These are phyloP conservation scores for Uloborus plumipes DNA, from an alignment of 2,888 invertebrate genomes.

Conservation along the genomic window DNA sequence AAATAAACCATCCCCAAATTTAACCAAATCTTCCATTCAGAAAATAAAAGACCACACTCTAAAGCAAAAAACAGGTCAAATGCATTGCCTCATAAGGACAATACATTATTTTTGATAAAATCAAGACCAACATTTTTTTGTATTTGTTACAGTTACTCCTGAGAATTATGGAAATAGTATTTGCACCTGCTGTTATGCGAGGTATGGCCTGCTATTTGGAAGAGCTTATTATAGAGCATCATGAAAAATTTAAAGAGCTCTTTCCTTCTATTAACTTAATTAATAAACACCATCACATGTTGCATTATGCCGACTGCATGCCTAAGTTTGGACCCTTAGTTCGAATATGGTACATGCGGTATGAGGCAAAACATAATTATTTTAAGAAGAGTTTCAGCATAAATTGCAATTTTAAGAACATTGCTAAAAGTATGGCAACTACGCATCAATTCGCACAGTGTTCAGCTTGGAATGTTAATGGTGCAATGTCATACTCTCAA, in stretches of 20 bases:
- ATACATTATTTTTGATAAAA: not conserved
- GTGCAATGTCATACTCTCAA: not conserved
- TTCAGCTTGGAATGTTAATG: not conserved
- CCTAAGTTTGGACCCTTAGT: not conserved
- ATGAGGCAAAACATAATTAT: conserved; percentile 11
- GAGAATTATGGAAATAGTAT: not conserved
- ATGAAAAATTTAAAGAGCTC: not conserved
- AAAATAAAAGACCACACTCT: not conserved
- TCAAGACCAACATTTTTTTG: not conserved
- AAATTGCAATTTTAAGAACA: conserved; percentile 15
- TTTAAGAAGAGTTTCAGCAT: not conserved
- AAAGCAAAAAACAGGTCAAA: not conserved
- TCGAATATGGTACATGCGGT: conserved; percentile 15
- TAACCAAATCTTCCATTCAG: too few species aligned
- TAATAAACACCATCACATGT: conserved; percentile 10
- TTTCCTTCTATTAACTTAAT: not conserved
- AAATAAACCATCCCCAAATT: not conserved
- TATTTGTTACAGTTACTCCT: not conserved
- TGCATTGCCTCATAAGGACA: not conserved
- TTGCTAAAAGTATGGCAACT: conserved; percentile 10
- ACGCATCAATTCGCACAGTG: not conserved
- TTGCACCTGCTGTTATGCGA: not conserved
- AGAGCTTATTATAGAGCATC: not conserved
- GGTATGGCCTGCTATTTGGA: not conserved
- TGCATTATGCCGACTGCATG: conserved; percentile 16